phyloP scores from a whole-genome alignment of 2,888 invertebrate genomes.

The Caradrina clavipalpis region DNA sequence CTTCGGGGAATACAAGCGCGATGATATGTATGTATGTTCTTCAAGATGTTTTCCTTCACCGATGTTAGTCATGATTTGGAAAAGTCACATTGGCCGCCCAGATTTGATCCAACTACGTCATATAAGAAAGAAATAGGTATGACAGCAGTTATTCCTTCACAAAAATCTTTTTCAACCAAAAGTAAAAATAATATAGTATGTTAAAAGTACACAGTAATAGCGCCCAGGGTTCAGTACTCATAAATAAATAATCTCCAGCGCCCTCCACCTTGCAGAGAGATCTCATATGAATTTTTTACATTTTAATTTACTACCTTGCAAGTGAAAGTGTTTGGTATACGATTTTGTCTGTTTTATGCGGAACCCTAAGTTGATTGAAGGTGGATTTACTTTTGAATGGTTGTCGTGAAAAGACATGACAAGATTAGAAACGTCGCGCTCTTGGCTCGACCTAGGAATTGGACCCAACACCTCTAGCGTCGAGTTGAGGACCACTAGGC shows the following conservation, averaged over 20 bases:
- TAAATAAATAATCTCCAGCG: conserved; percentile 44
- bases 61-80: too few species aligned
- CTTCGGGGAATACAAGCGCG: too few species aligned
- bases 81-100: too few species aligned
- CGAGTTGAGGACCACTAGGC: too few species aligned
- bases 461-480: too few species aligned
- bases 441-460: too few species aligned
- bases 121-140: too few species aligned
- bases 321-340: conserved; percentile 38
- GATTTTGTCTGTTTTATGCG: conserved; percentile 34
- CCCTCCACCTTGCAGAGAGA: conserved; percentile 34
- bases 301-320: conserved; percentile 61
- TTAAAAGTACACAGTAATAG: conserved; percentile 28
- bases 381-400: neutral
- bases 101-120: too few species aligned
- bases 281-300: conserved; percentile 65
- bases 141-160: neutral
- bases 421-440: too few species aligned
- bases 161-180: neutral
- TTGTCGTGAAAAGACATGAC: neutral
- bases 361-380: conserved; percentile 12
- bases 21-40: too few species aligned
- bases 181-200: conserved; percentile 20
- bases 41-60: too few species aligned
- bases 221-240: conserved; percentile 19